Percentiles rank a stretch among this genome's conserved stretches.
Evolutionary conservation across 2,113 vertebrate genomes (phyloP).

Genomic region (Lasiurus cinereus): DNA sequence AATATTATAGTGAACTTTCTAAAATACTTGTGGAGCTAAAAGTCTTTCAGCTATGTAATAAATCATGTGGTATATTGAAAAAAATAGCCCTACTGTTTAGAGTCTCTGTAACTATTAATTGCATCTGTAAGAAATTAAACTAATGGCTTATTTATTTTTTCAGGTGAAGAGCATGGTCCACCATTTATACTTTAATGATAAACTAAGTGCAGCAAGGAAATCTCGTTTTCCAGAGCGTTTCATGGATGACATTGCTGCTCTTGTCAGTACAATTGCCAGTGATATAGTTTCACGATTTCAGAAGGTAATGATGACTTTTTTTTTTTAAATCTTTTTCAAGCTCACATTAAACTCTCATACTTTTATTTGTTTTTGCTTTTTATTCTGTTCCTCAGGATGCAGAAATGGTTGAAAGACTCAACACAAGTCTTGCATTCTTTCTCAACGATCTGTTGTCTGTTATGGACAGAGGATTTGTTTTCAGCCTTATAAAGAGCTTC

Average conservation of each 20-base stretch:
- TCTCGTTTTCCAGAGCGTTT: constrained; percentile 98
- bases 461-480: constrained; percentile 99
- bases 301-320: constrained; percentile 91
- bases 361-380: constrained; percentile 33
- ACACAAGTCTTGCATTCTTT: constrained; percentile 98
- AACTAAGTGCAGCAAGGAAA: constrained; percentile 95
- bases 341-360: constrained; percentile 4
- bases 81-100: not conserved
- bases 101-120: not conserved
- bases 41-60: constrained; percentile 3
- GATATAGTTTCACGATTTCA: constrained; percentile 98
- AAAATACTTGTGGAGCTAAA: constrained; percentile 14
- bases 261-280: constrained; percentile 97
- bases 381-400: constrained; percentile 90
- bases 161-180: constrained; percentile 99
- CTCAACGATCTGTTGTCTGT: constrained; percentile 98
- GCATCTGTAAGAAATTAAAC: not conserved
- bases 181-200: constrained; percentile 97
- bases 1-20: constrained; percentile 1
- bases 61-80: not conserved
- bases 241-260: constrained; percentile 97
- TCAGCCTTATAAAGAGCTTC: constrained; percentile 94
- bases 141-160: constrained; percentile 68
- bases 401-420: constrained; percentile 98
- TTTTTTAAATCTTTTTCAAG: not conserved